Conservation (phyloP, 1,140 invertebrate species). For the Colletes latitarsis region DNA sequence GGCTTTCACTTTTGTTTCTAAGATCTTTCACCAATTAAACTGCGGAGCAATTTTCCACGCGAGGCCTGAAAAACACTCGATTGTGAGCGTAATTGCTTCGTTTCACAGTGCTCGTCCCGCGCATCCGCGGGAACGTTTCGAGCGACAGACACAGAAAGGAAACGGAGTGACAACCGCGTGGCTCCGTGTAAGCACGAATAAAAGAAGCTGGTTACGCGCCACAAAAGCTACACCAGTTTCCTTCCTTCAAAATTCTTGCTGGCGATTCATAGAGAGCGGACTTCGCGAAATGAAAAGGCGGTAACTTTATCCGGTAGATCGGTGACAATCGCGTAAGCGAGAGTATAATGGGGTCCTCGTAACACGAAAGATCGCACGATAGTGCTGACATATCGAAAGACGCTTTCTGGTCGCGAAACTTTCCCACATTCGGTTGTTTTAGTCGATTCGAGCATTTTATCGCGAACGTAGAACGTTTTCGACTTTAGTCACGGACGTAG, state of each 20-base stretch:
- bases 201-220: not conserved
- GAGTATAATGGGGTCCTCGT: not conserved
- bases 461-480: too few species aligned
- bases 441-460: too few species aligned
- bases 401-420: not conserved
- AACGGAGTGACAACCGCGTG: not conserved
- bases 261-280: not conserved
- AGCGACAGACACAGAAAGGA: not conserved
- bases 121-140: not conserved
- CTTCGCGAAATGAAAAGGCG: not conserved
- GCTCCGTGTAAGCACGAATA: not conserved
- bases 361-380: not conserved
- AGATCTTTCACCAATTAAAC: conserved; percentile 12
- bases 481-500: too few species aligned
- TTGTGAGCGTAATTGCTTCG: not conserved
- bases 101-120: not conserved
- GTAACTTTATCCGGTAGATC: not conserved
- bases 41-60: not conserved
- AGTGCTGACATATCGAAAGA: not conserved
- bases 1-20: conserved; percentile 9
- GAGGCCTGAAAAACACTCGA: not conserved
- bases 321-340: not conserved
- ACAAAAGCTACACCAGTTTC: not conserved
- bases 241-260: not conserved
- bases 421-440: conserved; percentile 5